Base-by-base conservation (phyloP, 2,797 vertebrate genomes). In the Leptatherina wallacei region DNA sequence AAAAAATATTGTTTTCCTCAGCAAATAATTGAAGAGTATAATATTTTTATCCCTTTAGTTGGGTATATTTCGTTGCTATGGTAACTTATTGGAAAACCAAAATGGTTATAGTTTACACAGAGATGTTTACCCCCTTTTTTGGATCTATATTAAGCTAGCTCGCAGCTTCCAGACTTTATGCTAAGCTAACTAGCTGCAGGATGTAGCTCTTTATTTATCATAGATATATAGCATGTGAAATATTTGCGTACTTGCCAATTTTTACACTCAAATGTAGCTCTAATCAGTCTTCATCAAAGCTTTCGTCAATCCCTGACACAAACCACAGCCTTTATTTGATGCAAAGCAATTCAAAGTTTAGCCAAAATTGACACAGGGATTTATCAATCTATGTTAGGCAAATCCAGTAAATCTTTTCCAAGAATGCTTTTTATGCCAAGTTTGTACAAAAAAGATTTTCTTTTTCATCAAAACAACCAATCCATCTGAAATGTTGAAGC, bases 391-490 rank as follows among this genome's bases (percentile, higher is more conserved):
- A 2, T 22, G 9, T n/a, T 29, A 7, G 33, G 11, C 14, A 51
- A 36, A 22, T 47, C 36, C 51, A 44, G 8, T 66, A 32, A 27
- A 29, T 57, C 16, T 67, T 69, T 55, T 30, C 16, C 3, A 65
- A 3, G 8, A 18, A 29, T 6, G 4, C 52, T 8, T 52, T 59
- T 51, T 58, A 51, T 22, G 5, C 3, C 40, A 51, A 71, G 14
- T 38, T 49, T n/a, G 24, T 33, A 40, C 2, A 40, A 27, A 24
- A 36, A 60, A 2, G 13, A 14, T n/a, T 13, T 22, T 24, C 2
- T 18, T 42, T 44, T 49, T 35, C 38, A 62, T 35, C 30, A 35
- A 44, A 71, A 63, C 20, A 14, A 67, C 35, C 27, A 59, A 58
- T 59, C 11, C 20, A 35, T 52, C 44, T 57, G 40, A 65, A 65